These are phyloP conservation scores for Ophion ventricosus DNA, from an alignment of 2,888 invertebrate genomes.

Conservation along the genomic window DNA sequence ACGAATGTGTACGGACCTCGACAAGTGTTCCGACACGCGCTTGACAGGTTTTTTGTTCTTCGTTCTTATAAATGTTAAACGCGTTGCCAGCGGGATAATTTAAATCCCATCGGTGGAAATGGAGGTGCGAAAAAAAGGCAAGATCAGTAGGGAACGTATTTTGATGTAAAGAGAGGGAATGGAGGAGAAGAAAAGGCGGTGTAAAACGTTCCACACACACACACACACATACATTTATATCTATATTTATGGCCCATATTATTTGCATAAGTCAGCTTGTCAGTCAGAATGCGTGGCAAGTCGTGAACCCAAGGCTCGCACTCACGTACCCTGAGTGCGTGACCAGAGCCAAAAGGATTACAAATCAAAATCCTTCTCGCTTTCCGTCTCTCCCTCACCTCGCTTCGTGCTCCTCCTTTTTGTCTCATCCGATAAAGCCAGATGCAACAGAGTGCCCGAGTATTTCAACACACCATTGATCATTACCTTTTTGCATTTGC, in stretches of 20 bases:
- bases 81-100: slow-evolving; percentile 75
- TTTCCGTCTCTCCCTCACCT: slow-evolving; percentile 13
- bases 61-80: slow-evolving; percentile 75
- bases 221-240: slow-evolving; percentile 54
- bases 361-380: slow-evolving; percentile 53
- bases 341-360: slow-evolving; percentile 66
- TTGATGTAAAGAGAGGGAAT: slow-evolving; percentile 29
- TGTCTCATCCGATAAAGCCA: slow-evolving; percentile 67
- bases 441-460: slow-evolving; percentile 49
- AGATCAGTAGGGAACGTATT: slow-evolving; percentile 53
- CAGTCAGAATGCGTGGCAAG: slow-evolving; percentile 82
- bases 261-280: slow-evolving; percentile 83
- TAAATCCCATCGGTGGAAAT: slow-evolving; percentile 77
- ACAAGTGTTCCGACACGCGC: too few species aligned
- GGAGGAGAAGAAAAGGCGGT: slow-evolving; percentile 38
- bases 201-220: slow-evolving; percentile 37
- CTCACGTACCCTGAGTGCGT: slow-evolving; percentile 53
- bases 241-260: slow-evolving; percentile 65
- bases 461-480: slow-evolving; percentile 56
- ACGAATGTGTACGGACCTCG: too few species aligned
- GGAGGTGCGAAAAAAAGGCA: slow-evolving; percentile 71
- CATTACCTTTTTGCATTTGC: background rate
- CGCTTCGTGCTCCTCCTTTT: background rate
- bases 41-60: too few species aligned
- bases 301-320: slow-evolving; percentile 78